Base-by-base conservation (phyloP, 2,888 invertebrate species). In the Caenorhabditis sinica region DNA sequence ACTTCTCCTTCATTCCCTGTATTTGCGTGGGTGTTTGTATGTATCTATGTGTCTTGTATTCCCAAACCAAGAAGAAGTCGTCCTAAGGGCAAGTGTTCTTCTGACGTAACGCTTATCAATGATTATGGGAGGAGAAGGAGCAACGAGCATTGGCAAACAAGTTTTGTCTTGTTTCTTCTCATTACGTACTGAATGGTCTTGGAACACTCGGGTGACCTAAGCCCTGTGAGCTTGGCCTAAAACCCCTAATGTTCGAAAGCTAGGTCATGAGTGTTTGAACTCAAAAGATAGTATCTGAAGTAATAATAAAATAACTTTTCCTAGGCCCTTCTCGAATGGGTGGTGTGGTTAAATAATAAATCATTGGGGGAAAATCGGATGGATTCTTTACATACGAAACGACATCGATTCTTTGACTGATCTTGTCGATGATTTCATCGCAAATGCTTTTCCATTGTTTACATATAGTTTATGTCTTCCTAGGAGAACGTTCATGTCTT, bases 81-180 rank as follows among this genome's bases (percentile, higher is more conserved):
- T 63, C 51, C 15, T 23, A 23, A 61, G 30, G 61, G 61, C 49
- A 49, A 30, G 28, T 65, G 65, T 65, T 65, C 65, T 45, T 65
- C 65, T 77, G 77, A 77, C 77, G 76, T 69, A 77, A 69, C 23
- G n/a, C 65, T 80, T 80, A 80, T 80, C 80, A 72, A 6, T 51
- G n/a, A 49, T 23, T n/a, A 63, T 36, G 13, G 56, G 51, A n/a
- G 28, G 30, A 8, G 60, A 58, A 36, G 40, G 79, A 71, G 79
- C 79, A 71, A 65, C 65, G 80, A 80, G 80, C 80, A 80, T 45
- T 4, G 66, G 58, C 80, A 80, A 80, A 80, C 60, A 80, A 61
- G 9, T 25, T 17, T 49, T 23, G 9, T 63, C 43, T 20, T 66
- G 43, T 60, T n/a, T 76, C 56, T 68, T 76, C 58, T 58, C 23